Evolutionary conservation across 2,888 invertebrate genomes (phyloP), one percentile per base, ranked within the genome.

Genomic region (Tiliacea aurago): DNA sequence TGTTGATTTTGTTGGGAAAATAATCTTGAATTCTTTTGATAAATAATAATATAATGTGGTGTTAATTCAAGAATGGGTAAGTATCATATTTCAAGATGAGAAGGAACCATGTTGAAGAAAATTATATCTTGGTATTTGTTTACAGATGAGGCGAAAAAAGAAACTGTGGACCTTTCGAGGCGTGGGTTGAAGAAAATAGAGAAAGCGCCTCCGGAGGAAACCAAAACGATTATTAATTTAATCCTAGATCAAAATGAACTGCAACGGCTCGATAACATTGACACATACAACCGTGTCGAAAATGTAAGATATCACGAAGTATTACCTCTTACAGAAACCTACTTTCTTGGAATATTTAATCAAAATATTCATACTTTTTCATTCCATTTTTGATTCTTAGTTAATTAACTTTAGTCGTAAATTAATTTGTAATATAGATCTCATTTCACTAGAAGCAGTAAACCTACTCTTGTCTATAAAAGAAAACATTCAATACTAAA

Each of bases 211-310:
- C 95, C 97, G 70, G 97, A 97, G 77, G 97, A 98, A 93, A 97
- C 97, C 45, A 97, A 97, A 90, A 96, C 96, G 80, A 96, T 98
- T 89, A 97, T 97, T 78, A 97, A 97, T 86, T 96, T 99, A 86
- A 97, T 98, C 86, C 96, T 98, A 68, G 98, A 99, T 91, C 98
- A 98, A 90, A 99, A 99, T 96, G 98, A 98, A 91, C 95, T 99
- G 79, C 98, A 98, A 90, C 97, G 98, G 87, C 97, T 99, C 88
- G 99, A 99, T 93, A 98, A 98, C 94, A 97, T 99, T 85, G 98
- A 99, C 88, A 97, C 98, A 45, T 99, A 98, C 93, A 96, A 97
- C 73, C 97, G 97, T 90, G 97, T 99, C 69, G 98, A 98, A 94
- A 98, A 97, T 96, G 98, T 98, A 96, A 94, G 92, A 76, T 69